Evolutionary conservation across 2,888 invertebrate species (phyloP), one percentile per base, ranked within the genome.

Genomic region (Eumerus sabulonum): DNA sequence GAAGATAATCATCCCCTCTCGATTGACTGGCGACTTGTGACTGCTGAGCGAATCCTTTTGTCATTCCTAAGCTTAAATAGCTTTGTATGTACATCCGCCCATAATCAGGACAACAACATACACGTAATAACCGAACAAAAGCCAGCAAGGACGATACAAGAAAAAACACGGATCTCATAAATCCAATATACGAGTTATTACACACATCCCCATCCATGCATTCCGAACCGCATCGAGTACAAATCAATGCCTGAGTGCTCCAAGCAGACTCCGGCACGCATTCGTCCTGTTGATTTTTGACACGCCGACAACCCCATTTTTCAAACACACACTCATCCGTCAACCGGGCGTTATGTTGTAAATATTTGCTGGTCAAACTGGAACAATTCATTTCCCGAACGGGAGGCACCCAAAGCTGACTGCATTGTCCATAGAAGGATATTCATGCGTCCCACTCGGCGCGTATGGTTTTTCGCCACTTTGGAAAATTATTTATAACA

Each of bases 61-160:
- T 76, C 76, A 62, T 77, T 66, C 64, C 64, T 17, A 17, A 18
- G 40, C 18, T 42, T 13, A 11, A 45, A 59, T 57, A 27, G 40
- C 57, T 59, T 47, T 40, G 40, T 5, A n/a, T 40, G 40, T n/a
- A 40, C 40, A n/a, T 40, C n/a, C 40, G n/a, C 3, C 40, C 40
- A 40, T 40, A 11, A 40, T 11, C 12, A 40, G 40, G 40, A 40
- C 12, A 40, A 40, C 11, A 40, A 11, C 12, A 40, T 9, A n/a
- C 14, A 27, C 7, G 27, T 27, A 27, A 4, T 27, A 27, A 7
- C 3, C 27, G 27, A 27, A 27, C 27, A 27, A 27, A 27, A 27
- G 27, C 3, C 2, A 27, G 27, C 27, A 27, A 27, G 27, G 27
- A 27, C 7, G 7, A 27, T 2, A 27, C 27, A 2, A 27, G 7